Percentiles rank a stretch among this genome's conserved stretches.
Evolutionary conservation across 2,888 invertebrate genomes (phyloP).

Genomic region (Pammene aurita): DNA sequence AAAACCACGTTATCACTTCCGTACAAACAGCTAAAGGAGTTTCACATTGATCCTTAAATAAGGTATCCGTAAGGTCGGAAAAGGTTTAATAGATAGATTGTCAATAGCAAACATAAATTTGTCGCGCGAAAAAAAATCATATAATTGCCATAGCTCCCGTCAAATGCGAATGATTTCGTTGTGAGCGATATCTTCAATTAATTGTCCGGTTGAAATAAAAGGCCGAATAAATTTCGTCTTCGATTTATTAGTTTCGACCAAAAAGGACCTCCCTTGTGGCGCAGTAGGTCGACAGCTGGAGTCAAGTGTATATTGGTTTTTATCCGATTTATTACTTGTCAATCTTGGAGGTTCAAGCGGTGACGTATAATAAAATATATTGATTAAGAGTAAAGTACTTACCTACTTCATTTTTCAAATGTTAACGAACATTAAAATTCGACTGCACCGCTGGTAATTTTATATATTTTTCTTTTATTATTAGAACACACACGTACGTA

Average conservation of each 20-base stretch:
- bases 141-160: slow-evolving; percentile 72
- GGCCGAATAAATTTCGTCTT: slow-evolving; percentile 57
- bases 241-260: slow-evolving; percentile 50
- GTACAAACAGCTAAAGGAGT: slow-evolving; percentile 38
- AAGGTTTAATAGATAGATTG: not conserved
- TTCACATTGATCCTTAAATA: not conserved
- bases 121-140: slow-evolving; percentile 49
- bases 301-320: slow-evolving; percentile 37
- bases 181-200: slow-evolving; percentile 71
- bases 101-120: slow-evolving; percentile 24
- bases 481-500: no score
- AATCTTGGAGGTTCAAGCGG: slow-evolving; percentile 30
- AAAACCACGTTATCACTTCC: slow-evolving; percentile 49
- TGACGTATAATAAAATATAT: slow-evolving; percentile 16
- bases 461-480: no score
- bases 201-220: slow-evolving; percentile 64
- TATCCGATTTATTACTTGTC: slow-evolving; percentile 35
- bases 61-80: not conserved
- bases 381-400: not conserved
- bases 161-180: slow-evolving; percentile 75
- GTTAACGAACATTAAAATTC: not conserved
- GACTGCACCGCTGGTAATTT: no score
- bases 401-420: not conserved
- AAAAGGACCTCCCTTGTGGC: slow-evolving; percentile 67
- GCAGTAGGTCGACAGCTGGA: slow-evolving; percentile 59